Conservation (phyloP, 2,113 vertebrate genomes). For the Melanotaenia duboulayi region DNA sequence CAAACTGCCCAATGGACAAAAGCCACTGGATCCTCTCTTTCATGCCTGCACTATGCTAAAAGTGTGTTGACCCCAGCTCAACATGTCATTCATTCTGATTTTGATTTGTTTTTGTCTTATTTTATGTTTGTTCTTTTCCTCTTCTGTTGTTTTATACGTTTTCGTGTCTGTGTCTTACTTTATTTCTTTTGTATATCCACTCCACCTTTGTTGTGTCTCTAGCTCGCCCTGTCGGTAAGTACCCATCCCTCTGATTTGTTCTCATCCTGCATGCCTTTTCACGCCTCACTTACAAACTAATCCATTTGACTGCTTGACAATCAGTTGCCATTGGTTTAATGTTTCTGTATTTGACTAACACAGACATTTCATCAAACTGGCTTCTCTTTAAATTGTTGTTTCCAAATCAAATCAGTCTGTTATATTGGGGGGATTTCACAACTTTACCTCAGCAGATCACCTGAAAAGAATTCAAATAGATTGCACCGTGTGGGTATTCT, state of each 20-base stretch:
- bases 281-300: constrained; percentile 32
- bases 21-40: constrained; percentile 60
- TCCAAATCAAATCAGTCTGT: neutral
- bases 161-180: constrained; percentile 79
- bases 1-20: constrained; percentile 19
- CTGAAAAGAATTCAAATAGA: constrained; percentile 21
- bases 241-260: constrained; percentile 92
- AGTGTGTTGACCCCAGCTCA: constrained; percentile 80
- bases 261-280: constrained; percentile 87
- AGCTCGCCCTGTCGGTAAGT: constrained; percentile 99
- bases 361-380: constrained; percentile 19
- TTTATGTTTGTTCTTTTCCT: constrained; percentile 74
- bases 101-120: constrained; percentile 85
- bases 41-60: constrained; percentile 74
- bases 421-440: neutral
- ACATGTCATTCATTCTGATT: constrained; percentile 95
- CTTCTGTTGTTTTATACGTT: constrained; percentile 60
- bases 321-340: constrained; percentile 73
- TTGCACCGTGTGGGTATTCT: neutral
- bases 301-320: constrained; percentile 58
- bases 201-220: constrained; percentile 97
- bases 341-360: constrained; percentile 61
- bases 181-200: constrained; percentile 88
- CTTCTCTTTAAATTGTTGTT: neutral
- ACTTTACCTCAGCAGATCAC: constrained; percentile 44